These are phyloP conservation scores for Sturnira hondurensis DNA, from an alignment of 2,113 vertebrate species.

Conservation along the genomic window DNA sequence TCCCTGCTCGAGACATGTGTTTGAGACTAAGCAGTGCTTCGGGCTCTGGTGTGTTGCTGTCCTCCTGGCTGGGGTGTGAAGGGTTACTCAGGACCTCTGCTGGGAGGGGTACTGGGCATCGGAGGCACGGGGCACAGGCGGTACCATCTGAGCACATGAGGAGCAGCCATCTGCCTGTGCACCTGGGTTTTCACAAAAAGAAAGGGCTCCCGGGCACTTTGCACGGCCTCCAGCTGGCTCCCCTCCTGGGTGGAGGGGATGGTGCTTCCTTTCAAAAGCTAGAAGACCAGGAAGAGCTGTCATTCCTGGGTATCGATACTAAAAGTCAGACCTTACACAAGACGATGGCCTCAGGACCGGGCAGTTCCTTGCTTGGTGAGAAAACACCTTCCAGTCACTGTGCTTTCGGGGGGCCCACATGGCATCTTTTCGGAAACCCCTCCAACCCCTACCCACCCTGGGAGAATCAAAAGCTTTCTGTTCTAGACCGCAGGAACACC, in stretches of 20 bases:
- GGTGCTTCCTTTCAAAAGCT: neutral
- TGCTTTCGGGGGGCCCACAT: neutral
- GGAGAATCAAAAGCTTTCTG: neutral
- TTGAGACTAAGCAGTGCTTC: neutral
- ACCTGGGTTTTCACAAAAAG: neutral
- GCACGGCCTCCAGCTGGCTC: accelerated
- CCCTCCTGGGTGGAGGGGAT: neutral
- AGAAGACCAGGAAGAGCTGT: neutral
- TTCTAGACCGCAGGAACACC: neutral
- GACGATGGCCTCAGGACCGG: too few relatives aligned
- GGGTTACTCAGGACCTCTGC: neutral
- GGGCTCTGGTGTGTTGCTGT: neutral
- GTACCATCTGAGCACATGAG: neutral
- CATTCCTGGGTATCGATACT: neutral
- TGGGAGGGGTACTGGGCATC: neutral
- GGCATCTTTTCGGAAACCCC: neutral
- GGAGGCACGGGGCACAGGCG: neutral
- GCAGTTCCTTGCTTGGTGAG: neutral
- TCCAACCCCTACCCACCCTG: neutral
- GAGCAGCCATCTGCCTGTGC: neutral
- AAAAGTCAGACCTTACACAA: neutral
- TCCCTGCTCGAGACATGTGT: neutral
- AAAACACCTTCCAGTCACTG: neutral
- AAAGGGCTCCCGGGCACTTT: neutral
- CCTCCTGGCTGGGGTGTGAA: neutral